Evolutionary conservation across 23 tunicate species (phyloP).

Genomic region (Diplosoma virens): DNA sequence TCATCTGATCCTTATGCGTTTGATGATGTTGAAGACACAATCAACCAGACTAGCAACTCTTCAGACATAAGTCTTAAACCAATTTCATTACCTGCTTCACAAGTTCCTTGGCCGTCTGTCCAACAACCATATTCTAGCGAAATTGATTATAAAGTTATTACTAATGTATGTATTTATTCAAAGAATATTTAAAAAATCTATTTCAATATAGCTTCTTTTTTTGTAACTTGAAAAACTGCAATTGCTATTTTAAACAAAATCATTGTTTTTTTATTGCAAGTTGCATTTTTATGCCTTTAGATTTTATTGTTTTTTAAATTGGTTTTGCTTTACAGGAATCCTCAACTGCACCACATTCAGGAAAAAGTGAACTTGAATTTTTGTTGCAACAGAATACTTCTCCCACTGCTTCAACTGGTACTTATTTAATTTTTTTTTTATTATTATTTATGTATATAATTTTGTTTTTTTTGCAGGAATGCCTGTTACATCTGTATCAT

Average conservation of each 20-base stretch:
- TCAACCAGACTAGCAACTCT: background rate
- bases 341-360: background rate
- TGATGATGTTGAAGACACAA: constrained; percentile 54
- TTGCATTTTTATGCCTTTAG: too few species aligned
- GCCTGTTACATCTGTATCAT: too few species aligned
- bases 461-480: too few species aligned
- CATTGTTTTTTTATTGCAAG: too few species aligned
- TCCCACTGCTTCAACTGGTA: background rate
- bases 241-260: too few species aligned
- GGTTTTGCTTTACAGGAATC: background rate
- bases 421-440: too few species aligned
- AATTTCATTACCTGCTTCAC: background rate
- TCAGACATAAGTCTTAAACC: constrained; percentile 48
- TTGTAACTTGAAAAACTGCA: too few species aligned
- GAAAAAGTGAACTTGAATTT: constrained; percentile 20
- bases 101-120: background rate
- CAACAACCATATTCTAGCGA: background rate
- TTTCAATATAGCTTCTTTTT: too few species aligned
- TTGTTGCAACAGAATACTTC: constrained; percentile 4
- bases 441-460: too few species aligned
- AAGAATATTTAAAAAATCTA: too few species aligned
- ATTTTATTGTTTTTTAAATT: too few species aligned
- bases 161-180: too few species aligned
- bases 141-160: background rate
- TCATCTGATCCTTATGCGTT: constrained; percentile 76